Conservation (phyloP, 2,888 invertebrate species). For the Eubasilissa splendida region DNA sequence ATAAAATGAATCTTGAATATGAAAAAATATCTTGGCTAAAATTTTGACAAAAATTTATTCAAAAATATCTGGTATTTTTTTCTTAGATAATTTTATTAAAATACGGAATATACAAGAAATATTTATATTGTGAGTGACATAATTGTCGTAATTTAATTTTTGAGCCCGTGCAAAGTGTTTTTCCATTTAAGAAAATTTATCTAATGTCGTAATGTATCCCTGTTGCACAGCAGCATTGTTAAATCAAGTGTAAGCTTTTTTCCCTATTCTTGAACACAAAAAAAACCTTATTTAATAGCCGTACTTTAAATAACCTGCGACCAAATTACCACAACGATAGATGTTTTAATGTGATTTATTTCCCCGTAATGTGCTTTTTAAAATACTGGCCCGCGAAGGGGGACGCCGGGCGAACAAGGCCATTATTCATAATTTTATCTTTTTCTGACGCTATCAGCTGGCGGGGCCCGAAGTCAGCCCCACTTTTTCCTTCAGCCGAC, state of each 20-base stretch:
- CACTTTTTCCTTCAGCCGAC: slow-evolving; percentile 19
- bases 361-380: slow-evolving; percentile 58
- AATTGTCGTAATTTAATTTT: slow-evolving; percentile 3
- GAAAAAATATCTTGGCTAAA: too few relatives aligned
- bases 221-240: slow-evolving; percentile 34
- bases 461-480: slow-evolving; percentile 60
- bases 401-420: slow-evolving; percentile 45
- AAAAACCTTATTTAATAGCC: slow-evolving; percentile 49
- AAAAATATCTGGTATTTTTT: too few relatives aligned
- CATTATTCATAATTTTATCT: slow-evolving; percentile 73
- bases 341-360: slow-evolving; percentile 57
- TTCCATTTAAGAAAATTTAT: slow-evolving; percentile 28
- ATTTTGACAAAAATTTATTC: too few relatives aligned
- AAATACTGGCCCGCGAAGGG: slow-evolving; percentile 47
- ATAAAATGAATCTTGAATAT: too few relatives aligned
- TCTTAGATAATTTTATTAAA: too few relatives aligned
- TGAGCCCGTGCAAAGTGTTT: neutral
- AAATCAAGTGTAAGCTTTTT: slow-evolving; percentile 34
- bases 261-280: slow-evolving; percentile 35
- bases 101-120: too few relatives aligned
- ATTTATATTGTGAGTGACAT: too few relatives aligned
- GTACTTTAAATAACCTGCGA: slow-evolving; percentile 54
- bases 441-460: slow-evolving; percentile 73
- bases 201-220: slow-evolving; percentile 25
- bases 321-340: slow-evolving; percentile 58